Percentiles rank a stretch among this genome's conserved stretches.
These are phyloP conservation scores for Eriosoma lanigerum DNA, from an alignment of 1,140 invertebrate genomes.

Conservation along the genomic window DNA sequence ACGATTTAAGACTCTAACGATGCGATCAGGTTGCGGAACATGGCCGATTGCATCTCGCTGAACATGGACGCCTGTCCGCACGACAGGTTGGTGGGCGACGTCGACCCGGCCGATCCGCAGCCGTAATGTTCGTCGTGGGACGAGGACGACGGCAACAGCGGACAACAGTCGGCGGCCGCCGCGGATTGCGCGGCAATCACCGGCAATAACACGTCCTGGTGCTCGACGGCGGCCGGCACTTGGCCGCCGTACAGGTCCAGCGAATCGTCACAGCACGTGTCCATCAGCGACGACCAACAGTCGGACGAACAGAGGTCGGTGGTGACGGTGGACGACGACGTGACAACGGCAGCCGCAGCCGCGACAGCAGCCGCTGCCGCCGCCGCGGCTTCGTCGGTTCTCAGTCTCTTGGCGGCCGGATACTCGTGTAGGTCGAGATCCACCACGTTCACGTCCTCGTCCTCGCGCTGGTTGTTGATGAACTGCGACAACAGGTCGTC, in stretches of 20 bases:
- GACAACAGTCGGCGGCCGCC: constrained; percentile 11
- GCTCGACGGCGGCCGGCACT: constrained; percentile 29
- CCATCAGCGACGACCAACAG: constrained; percentile 23
- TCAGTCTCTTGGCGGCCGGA: constrained; percentile 54
- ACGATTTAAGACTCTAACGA: constrained; percentile 68
- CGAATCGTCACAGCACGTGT: constrained; percentile 6
- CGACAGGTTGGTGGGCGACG: constrained; percentile 57
- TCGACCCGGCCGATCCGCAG: constrained; percentile 53
- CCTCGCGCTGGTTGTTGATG: constrained; percentile 66
- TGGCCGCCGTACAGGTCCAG: constrained; percentile 49
- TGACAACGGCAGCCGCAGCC: background rate
- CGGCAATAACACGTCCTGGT: constrained; percentile 13
- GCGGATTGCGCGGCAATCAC: background rate
- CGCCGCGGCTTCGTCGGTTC: constrained; percentile 18
- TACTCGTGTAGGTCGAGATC: constrained; percentile 53
- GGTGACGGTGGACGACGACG: background rate
- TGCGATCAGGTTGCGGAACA: constrained; percentile 70
- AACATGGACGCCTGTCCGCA: constrained; percentile 70
- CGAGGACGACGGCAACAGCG: background rate
- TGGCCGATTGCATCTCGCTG: constrained; percentile 69
- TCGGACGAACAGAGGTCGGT: constrained; percentile 10
- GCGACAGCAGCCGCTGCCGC: background rate
- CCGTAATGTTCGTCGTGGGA: constrained; percentile 59
- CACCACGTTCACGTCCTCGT: constrained; percentile 57
- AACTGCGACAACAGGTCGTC: constrained; percentile 59